phyloP scores from a whole-genome alignment of 2,113 vertebrate species.

The Nothoprocta pentlandii region DNA sequence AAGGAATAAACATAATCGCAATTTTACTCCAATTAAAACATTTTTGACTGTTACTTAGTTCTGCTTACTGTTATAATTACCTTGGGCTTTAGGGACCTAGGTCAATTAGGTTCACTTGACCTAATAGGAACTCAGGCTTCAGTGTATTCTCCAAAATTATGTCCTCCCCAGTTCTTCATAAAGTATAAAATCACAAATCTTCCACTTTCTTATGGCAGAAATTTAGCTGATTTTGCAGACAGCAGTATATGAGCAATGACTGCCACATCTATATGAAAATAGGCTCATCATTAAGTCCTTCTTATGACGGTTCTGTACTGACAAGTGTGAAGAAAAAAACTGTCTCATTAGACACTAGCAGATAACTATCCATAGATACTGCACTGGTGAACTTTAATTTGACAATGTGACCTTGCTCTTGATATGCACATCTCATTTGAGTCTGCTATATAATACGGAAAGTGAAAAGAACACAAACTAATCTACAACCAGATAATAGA shows the following conservation, averaged over 20 bases:
- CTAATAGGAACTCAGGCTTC: not conserved
- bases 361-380: fast-evolving
- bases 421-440: not conserved
- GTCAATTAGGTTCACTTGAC: not conserved
- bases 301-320: not conserved
- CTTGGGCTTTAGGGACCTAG: not conserved
- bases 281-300: not conserved
- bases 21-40: constrained; percentile 23
- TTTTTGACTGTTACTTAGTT: not conserved
- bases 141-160: not conserved
- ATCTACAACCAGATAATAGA: not conserved
- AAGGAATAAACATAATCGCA: not conserved
- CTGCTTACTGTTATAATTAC: not conserved
- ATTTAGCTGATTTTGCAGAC: not conserved
- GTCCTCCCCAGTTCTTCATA: not conserved
- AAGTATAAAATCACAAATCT: not conserved
- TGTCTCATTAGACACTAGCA: not conserved
- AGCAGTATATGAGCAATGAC: not conserved
- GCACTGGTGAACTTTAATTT: not conserved
- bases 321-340: not conserved
- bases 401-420: not conserved
- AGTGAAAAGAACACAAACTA: not conserved
- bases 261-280: not conserved
- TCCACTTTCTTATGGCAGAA: not conserved
- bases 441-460: not conserved